Conservation (phyloP, 2,888 invertebrate genomes). For the Laothoe populi region DNA sequence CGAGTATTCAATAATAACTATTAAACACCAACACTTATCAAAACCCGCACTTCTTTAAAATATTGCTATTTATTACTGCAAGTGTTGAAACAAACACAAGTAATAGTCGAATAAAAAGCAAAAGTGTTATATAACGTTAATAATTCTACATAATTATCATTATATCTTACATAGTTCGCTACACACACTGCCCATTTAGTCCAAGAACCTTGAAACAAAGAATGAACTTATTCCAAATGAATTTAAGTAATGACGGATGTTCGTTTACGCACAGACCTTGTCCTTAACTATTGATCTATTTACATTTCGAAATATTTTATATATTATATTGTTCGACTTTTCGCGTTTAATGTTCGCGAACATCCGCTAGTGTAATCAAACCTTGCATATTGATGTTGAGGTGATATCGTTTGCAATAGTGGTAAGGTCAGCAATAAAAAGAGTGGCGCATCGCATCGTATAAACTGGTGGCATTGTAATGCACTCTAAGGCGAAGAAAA, state of each 20-base stretch:
- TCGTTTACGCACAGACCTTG: conserved; percentile 4
- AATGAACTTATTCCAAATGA: conserved; percentile 14
- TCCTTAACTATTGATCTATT: conserved; percentile 12
- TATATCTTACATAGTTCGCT: conserved; percentile 42
- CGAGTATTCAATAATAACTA: too few species aligned
- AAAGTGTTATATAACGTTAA: conserved; percentile 45
- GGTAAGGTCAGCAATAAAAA: background rate
- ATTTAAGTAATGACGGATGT: conserved; percentile 1
- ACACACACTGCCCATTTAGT: conserved; percentile 62
- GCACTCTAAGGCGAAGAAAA: too few species aligned
- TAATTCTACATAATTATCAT: conserved; percentile 48
- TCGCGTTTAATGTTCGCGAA: background rate
- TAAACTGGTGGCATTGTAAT: too few species aligned
- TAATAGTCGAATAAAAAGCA: background rate
- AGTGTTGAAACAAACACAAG: background rate
- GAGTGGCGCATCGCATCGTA: too few species aligned
- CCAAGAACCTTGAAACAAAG: conserved; percentile 46
- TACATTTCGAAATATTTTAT: conserved; percentile 10
- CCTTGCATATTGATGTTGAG: background rate
- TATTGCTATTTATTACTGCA: too few species aligned
- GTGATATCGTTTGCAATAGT: background rate
- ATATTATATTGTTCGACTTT: background rate
- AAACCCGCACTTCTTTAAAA: too few species aligned
- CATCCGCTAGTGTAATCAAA: background rate
- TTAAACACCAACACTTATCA: too few species aligned